A percentile compares a stretch with the other conserved stretches of the same genome.
phyloP scores from a whole-genome alignment of 2,113 vertebrate species.

The Tringa solitaria region DNA sequence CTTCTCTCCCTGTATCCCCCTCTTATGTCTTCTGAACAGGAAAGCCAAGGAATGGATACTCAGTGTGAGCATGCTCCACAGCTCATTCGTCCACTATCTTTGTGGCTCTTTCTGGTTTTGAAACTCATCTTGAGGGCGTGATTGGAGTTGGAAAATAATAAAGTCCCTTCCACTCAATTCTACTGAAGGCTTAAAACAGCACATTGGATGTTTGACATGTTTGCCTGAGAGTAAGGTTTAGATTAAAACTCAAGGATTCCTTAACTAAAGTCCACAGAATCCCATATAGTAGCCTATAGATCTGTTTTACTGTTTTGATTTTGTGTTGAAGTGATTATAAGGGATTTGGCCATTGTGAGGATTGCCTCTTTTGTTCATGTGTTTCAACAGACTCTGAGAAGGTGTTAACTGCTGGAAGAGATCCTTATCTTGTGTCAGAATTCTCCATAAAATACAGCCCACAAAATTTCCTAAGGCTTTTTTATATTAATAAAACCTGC shows the following conservation, averaged over 20 bases:
- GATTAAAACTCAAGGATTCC: background rate
- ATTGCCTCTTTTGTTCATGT: background rate
- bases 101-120: background rate
- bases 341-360: background rate
- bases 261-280: background rate
- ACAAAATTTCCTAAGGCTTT: conserved; percentile 20
- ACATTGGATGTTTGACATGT: background rate
- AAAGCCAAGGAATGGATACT: background rate
- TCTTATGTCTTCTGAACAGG: background rate
- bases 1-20: background rate
- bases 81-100: background rate
- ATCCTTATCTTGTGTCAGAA: conserved; percentile 3
- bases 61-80: background rate
- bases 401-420: background rate
- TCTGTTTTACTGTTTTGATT: background rate
- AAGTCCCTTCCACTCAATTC: background rate
- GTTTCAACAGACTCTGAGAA: background rate
- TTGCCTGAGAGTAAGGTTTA: background rate
- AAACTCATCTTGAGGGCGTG: background rate
- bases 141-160: background rate
- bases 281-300: background rate
- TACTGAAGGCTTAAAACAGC: background rate
- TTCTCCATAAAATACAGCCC: conserved; percentile 3
- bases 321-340: background rate
- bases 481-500: conserved; percentile 30